Conservation (phyloP, 2,888 invertebrate species). For the Trichogramma evanescens region DNA sequence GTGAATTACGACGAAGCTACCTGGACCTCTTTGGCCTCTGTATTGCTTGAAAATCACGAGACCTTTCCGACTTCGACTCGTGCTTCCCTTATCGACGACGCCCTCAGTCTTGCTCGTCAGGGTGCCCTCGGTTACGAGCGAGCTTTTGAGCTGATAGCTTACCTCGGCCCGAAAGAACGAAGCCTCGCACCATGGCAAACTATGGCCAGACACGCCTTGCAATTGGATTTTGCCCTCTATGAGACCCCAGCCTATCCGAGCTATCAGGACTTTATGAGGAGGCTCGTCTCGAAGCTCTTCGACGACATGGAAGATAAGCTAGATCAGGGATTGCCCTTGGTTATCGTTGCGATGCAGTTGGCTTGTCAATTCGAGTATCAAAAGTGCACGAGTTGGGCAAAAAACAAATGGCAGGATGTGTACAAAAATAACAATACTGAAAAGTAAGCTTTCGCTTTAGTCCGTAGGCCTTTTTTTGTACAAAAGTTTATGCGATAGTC, state of each 20-base stretch:
- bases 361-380: constrained; percentile 34
- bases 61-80: constrained; percentile 50
- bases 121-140: constrained; percentile 44
- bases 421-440: constrained; percentile 9
- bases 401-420: constrained; percentile 20
- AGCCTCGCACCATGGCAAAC: constrained; percentile 53
- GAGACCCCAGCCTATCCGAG: constrained; percentile 32
- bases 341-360: constrained; percentile 30
- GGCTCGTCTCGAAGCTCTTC: constrained; percentile 32
- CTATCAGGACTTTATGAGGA: constrained; percentile 35
- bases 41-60: constrained; percentile 28
- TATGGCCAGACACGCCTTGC: constrained; percentile 46
- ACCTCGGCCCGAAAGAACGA: constrained; percentile 47
- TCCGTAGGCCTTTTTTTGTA: background rate
- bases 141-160: constrained; percentile 50
- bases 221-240: constrained; percentile 41
- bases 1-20: constrained; percentile 38
- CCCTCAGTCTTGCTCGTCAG: constrained; percentile 46
- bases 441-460: background rate
- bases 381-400: constrained; percentile 33
- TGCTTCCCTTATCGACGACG: constrained; percentile 55
- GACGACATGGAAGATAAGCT: constrained; percentile 25
- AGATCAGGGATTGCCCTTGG: constrained; percentile 30
- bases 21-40: constrained; percentile 38
- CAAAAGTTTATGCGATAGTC: background rate